These are phyloP conservation scores for Acrocyrtus sp. DNA, from an alignment of 2,888 invertebrate species.

Conservation along the genomic window DNA sequence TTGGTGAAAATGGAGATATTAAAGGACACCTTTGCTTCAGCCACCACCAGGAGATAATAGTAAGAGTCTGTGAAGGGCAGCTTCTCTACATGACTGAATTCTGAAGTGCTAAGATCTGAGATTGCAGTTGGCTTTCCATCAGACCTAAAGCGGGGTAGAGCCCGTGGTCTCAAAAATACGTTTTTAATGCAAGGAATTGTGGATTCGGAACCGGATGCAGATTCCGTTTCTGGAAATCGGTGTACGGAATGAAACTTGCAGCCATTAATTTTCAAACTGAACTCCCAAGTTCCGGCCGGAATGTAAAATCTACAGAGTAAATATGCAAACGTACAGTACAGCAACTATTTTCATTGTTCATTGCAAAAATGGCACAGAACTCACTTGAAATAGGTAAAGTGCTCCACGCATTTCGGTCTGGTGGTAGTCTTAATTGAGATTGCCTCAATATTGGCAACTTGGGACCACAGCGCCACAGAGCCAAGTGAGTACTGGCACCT, in stretches of 20 bases:
- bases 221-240: conserved; percentile 61
- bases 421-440: conserved; percentile 66
- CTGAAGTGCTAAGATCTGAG: conserved; percentile 64
- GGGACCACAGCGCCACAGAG: conserved; percentile 69
- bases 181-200: conserved; percentile 66
- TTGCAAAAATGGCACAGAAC: conserved; percentile 21
- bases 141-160: conserved; percentile 66
- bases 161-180: conserved; percentile 66
- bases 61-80: conserved; percentile 68
- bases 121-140: conserved; percentile 63
- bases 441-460: conserved; percentile 66
- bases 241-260: conserved; percentile 65
- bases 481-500: conserved; percentile 69
- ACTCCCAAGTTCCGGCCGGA: conserved; percentile 68
- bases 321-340: no score
- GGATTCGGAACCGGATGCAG: conserved; percentile 16
- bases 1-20: conserved; percentile 66
- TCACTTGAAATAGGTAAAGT: conserved; percentile 69
- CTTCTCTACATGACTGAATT: conserved; percentile 65
- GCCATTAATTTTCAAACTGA: conserved; percentile 66
- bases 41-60: conserved; percentile 68
- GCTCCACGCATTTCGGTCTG: conserved; percentile 66
- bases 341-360: conserved; percentile 12
- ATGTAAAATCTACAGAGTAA: conserved; percentile 67
- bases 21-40: conserved; percentile 67